Percentiles rank a stretch among this genome's conserved stretches.
These are phyloP conservation scores for Falcaria lacertinaria DNA, from an alignment of 2,888 invertebrate species.

Conservation along the genomic window DNA sequence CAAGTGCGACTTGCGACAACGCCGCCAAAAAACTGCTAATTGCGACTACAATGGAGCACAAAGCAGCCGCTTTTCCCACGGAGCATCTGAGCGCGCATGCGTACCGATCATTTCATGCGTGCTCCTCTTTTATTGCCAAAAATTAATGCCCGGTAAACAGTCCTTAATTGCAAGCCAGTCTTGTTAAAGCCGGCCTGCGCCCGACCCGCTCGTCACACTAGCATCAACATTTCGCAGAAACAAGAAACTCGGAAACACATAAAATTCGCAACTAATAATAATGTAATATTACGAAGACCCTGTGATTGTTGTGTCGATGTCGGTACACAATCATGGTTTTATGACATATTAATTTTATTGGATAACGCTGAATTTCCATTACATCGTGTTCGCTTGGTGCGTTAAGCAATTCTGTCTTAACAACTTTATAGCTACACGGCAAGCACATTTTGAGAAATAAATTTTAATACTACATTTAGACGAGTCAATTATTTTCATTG, in stretches of 20 bases:
- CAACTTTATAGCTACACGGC: constrained; percentile 46
- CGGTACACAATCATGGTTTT: constrained; percentile 42
- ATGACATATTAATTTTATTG: constrained; percentile 70
- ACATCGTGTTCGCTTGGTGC: constrained; percentile 24
- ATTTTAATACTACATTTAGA: constrained; percentile 16
- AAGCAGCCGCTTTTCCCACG: constrained; percentile 77
- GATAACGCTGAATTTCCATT: constrained; percentile 45
- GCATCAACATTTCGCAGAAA: constrained; percentile 53
- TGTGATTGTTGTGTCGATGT: constrained; percentile 44
- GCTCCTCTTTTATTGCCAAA: constrained; percentile 79
- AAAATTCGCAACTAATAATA: constrained; percentile 64
- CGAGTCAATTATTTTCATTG: constrained; percentile 19
- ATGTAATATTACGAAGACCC: constrained; percentile 57
- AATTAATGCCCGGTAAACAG: constrained; percentile 78
- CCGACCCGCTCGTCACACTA: constrained; percentile 48
- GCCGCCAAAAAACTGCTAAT: constrained; percentile 65
- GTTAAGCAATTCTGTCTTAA: constrained; percentile 42
- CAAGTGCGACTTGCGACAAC: constrained; percentile 63
- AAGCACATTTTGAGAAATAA: constrained; percentile 17
- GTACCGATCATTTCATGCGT: constrained; percentile 70
- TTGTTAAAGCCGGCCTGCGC: constrained; percentile 51
- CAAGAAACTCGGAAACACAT: constrained; percentile 48
- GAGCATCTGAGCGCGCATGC: constrained; percentile 58
- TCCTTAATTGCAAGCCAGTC: constrained; percentile 70
- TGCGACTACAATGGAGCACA: constrained; percentile 73